These are phyloP conservation scores for Papilio polytes DNA, from an alignment of 1,140 invertebrate genomes.

Conservation along the genomic window DNA sequence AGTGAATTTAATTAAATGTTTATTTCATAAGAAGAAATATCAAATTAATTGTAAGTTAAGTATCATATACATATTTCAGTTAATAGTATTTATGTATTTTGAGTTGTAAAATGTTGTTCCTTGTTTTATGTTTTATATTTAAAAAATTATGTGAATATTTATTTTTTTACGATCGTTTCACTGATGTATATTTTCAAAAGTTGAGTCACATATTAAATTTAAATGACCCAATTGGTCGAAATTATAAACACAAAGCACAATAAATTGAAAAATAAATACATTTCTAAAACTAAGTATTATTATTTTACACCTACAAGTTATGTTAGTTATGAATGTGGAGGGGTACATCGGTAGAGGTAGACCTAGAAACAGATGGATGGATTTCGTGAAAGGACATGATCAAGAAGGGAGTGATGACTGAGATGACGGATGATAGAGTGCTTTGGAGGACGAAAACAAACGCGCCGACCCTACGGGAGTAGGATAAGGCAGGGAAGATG, in stretches of 20 bases:
- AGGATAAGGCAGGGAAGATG: too few relatives aligned
- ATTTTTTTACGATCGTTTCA: slow-evolving; percentile 69
- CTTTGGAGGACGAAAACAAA: too few relatives aligned
- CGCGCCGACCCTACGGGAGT: too few relatives aligned
- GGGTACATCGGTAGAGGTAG: too few relatives aligned
- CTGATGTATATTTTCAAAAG: slow-evolving; percentile 59
- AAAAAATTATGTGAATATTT: slow-evolving; percentile 68
- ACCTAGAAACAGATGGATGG: too few relatives aligned
- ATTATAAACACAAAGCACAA: slow-evolving; percentile 79
- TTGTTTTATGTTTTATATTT: slow-evolving; percentile 69
- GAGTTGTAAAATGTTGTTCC: slow-evolving; percentile 56
- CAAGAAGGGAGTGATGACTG: too few relatives aligned
- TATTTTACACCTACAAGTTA: slow-evolving; percentile 39
- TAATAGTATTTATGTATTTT: slow-evolving; percentile 44
- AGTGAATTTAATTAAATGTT: slow-evolving; percentile 22
- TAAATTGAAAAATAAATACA: slow-evolving; percentile 81
- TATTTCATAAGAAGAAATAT: slow-evolving; percentile 28
- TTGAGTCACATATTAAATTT: slow-evolving; percentile 70
- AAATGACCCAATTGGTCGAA: slow-evolving; percentile 60
- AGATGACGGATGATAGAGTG: too few relatives aligned
- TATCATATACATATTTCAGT: slow-evolving; percentile 26
- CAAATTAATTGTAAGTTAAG: slow-evolving; percentile 23
- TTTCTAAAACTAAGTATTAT: slow-evolving; percentile 68
- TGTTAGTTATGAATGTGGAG: too few relatives aligned
- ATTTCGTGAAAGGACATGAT: too few relatives aligned